phyloP scores from a whole-genome alignment of 2,113 vertebrate genomes.

The Fulica atra region DNA sequence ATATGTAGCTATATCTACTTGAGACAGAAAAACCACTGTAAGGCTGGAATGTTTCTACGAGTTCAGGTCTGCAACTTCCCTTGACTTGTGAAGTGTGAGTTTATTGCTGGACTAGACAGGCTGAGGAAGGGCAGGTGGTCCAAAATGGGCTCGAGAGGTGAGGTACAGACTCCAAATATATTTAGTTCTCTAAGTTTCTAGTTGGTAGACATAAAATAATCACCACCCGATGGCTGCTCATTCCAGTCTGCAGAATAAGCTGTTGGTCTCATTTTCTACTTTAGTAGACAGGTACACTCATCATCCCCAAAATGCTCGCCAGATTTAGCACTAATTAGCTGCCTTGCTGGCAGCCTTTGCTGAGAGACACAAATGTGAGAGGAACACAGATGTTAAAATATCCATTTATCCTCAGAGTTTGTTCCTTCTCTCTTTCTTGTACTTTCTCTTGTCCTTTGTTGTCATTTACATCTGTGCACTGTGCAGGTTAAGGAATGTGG shows the following conservation, averaged over 20 bases:
- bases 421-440: neutral
- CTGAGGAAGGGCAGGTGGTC: neutral
- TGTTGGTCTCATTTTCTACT: neutral
- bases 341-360: neutral
- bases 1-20: neutral
- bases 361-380: neutral
- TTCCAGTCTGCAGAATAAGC: neutral
- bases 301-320: neutral
- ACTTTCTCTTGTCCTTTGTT: neutral
- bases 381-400: neutral
- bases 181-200: neutral
- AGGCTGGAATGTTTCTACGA: neutral
- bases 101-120: neutral
- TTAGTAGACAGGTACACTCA: neutral
- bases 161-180: neutral
- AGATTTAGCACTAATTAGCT: neutral
- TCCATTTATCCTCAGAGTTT: neutral
- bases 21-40: neutral
- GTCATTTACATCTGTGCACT: rapidly evolving
- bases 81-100: neutral
- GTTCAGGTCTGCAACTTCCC: neutral
- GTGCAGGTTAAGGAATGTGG: neutral
- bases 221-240: neutral
- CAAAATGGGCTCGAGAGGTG: neutral
- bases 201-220: neutral